A percentile compares a stretch with the other conserved stretches of the same genome.
Evolutionary conservation across 2,888 invertebrate species (phyloP).

Genomic region (Leptodirus hochenwartii): DNA sequence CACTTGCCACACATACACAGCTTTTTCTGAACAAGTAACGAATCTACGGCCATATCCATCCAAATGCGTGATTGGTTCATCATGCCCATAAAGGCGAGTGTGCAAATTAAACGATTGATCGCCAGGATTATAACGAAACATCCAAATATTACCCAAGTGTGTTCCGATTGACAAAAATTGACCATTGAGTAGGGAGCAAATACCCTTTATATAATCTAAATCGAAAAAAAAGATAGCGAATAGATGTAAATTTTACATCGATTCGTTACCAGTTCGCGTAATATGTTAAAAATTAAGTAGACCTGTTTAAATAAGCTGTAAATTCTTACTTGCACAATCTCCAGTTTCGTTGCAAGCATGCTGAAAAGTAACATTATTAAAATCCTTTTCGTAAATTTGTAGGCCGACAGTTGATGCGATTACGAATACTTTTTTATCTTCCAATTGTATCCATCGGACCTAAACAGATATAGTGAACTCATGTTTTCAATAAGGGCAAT

Average conservation of each 20-base stretch:
- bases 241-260: conserved; percentile 1
- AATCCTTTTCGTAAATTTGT: conserved; percentile 17
- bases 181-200: conserved; percentile 15
- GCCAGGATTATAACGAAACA: conserved; percentile 14
- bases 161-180: conserved; percentile 16
- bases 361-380: conserved; percentile 14
- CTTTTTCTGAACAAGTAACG: conserved; percentile 14
- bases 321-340: conserved; percentile 13
- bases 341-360: conserved; percentile 14
- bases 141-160: conserved; percentile 15
- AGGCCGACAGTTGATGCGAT: conserved; percentile 17
- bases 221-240: conserved; percentile 4
- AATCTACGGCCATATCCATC: conserved; percentile 15
- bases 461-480: conserved; percentile 8
- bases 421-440: conserved; percentile 15
- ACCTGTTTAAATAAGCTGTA: neutral
- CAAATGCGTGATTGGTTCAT: conserved; percentile 13
- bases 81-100: conserved; percentile 15
- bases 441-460: conserved; percentile 18
- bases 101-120: conserved; percentile 11
- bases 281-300: conserved; percentile 1
- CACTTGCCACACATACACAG: conserved; percentile 15
- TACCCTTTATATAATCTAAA: conserved; percentile 15
- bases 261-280: neutral
- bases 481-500: too few species aligned